Conservation (phyloP, 2,888 invertebrate species). For the Oscheius sp. region DNA sequence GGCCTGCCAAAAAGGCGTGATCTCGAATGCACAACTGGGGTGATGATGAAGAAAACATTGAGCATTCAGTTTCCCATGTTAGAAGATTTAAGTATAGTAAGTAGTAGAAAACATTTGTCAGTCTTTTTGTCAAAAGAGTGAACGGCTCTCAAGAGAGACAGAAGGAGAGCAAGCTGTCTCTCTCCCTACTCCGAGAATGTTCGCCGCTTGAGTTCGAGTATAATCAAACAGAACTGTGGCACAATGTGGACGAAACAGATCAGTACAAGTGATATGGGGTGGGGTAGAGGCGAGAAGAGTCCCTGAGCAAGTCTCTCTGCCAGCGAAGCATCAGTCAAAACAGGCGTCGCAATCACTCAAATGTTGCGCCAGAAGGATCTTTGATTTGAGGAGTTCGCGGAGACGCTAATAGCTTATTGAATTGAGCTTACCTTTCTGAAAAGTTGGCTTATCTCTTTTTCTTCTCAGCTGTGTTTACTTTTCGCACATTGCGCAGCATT, state of each 20-base stretch:
- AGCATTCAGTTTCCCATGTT: too few relatives aligned
- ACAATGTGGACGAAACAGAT: conserved; percentile 17
- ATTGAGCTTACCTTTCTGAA: too few relatives aligned
- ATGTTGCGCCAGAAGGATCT: conserved; percentile 7
- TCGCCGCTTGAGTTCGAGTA: conserved; percentile 19
- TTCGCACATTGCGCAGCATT: too few relatives aligned
- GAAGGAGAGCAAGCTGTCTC: neutral
- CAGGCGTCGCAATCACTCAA: conserved; percentile 30
- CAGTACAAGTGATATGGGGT: neutral
- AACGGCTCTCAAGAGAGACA: conserved; percentile 8
- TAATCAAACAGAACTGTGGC: conserved; percentile 12
- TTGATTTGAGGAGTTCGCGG: too few relatives aligned
- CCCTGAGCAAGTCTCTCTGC: neutral
- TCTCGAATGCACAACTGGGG: too few relatives aligned
- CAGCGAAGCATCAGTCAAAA: conserved; percentile 6
- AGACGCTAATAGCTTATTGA: too few relatives aligned
- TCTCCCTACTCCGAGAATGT: conserved; percentile 2
- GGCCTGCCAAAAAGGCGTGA: too few relatives aligned
- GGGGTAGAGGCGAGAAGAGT: neutral
- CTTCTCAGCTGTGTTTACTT: too few relatives aligned
- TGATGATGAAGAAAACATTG: too few relatives aligned
- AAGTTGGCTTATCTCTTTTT: too few relatives aligned
- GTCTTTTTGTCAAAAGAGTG: neutral
- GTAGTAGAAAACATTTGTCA: too few relatives aligned
- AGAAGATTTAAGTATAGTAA: too few relatives aligned